Conservation (phyloP, 1,140 invertebrate species). For the Octopus bimaculoides region DNA sequence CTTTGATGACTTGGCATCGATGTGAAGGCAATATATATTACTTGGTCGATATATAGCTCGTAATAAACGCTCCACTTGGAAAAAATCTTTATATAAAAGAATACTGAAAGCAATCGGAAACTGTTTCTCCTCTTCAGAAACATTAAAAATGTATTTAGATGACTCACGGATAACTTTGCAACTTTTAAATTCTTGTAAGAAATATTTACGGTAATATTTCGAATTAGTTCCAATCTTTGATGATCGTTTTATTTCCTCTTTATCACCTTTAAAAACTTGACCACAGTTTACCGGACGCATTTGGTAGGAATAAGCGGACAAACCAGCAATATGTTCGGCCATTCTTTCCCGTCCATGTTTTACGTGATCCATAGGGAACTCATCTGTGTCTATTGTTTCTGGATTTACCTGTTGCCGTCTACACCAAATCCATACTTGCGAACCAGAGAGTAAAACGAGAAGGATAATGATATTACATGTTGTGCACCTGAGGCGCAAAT, state of each 20-base stretch:
- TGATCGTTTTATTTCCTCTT: background rate
- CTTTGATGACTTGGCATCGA: conserved; percentile 26
- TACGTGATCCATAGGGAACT: background rate
- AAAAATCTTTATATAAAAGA: conserved; percentile 26
- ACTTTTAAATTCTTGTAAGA: background rate
- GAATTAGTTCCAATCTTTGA: conserved; percentile 1
- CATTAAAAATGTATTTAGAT: conserved; percentile 4
- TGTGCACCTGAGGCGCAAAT: background rate
- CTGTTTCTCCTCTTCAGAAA: conserved; percentile 19
- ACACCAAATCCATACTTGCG: background rate
- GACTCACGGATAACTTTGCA: conserved; percentile 5
- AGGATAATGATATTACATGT: background rate
- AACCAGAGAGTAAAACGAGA: background rate
- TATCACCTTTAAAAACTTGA: background rate
- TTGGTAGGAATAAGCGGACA: background rate
- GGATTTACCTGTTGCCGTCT: background rate
- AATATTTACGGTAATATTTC: background rate
- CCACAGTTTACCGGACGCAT: background rate
- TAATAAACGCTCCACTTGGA: conserved; percentile 29
- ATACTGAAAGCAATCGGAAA: conserved; percentile 37
- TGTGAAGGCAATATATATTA: conserved; percentile 40
- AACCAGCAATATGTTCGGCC: background rate
- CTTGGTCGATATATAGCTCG: conserved; percentile 34
- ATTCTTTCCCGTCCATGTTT: background rate
- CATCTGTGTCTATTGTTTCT: background rate